Percentiles rank a stretch among this genome's conserved stretches.
These are phyloP conservation scores for Machaerirhynchus nigripectus DNA, from an alignment of 2,113 vertebrate genomes.

Conservation along the genomic window DNA sequence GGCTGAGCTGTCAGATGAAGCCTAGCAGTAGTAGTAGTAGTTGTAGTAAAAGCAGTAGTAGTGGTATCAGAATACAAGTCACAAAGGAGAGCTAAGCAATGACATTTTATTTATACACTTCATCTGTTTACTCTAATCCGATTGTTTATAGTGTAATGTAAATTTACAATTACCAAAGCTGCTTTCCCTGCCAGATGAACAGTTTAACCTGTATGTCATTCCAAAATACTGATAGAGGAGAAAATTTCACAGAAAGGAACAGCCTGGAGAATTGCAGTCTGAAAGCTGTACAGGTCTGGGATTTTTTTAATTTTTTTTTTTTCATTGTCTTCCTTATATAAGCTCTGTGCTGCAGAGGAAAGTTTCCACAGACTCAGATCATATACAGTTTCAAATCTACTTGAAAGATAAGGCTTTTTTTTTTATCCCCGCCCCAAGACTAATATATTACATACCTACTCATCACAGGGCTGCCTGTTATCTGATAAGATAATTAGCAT, in stretches of 20 bases:
- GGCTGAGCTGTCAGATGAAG: slow-evolving; percentile 77
- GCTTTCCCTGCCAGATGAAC: slow-evolving; percentile 12
- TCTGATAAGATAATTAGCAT: slow-evolving; percentile 66
- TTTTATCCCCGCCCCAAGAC: neutral
- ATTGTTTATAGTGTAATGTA: neutral
- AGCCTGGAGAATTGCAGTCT: neutral
- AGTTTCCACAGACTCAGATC: slow-evolving; percentile 32
- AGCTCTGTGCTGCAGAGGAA: slow-evolving; percentile 25
- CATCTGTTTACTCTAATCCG: slow-evolving; percentile 39
- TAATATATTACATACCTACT: slow-evolving; percentile 54
- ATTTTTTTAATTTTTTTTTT: neutral
- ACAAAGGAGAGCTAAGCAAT: slow-evolving; percentile 52
- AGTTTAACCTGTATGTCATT: slow-evolving; percentile 23
- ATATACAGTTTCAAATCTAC: slow-evolving; percentile 46
- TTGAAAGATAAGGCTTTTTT: slow-evolving; percentile 37
- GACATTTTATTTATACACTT: slow-evolving; percentile 55
- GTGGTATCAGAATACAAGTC: slow-evolving; percentile 70
- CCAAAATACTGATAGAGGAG: slow-evolving; percentile 23
- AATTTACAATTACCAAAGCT: slow-evolving; percentile 38
- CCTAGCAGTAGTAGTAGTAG: slow-evolving; percentile 39
- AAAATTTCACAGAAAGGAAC: neutral
- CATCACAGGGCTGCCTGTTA: slow-evolving; percentile 50
- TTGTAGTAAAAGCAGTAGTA: slow-evolving; percentile 66
- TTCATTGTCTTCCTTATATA: slow-evolving; percentile 5
- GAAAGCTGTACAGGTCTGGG: neutral